Evolutionary conservation across 2,797 vertebrate genomes (phyloP), one percentile per base, ranked within the genome.

Genomic region (Sciurus carolinensis): DNA sequence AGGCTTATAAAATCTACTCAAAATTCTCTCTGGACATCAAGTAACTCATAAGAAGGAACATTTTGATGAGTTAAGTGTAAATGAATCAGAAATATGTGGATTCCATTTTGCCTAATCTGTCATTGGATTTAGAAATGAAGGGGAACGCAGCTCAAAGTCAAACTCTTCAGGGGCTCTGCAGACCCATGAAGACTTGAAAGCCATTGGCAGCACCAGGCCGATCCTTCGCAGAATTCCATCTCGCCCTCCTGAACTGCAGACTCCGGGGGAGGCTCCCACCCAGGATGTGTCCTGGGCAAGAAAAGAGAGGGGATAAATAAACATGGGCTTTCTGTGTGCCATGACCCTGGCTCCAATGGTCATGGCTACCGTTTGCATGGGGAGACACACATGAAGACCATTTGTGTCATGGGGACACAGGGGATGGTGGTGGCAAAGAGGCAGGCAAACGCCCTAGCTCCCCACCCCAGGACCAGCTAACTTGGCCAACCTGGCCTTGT

Each of bases 61-160:
- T 97, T 97, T 96, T 98, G 97, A 98, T 97, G 97, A 97, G 97
- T 97, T 97, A 97, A 97, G 97, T 98, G 97, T 98, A 98, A 98
- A 98, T 98, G 97, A 98, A 98, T 98, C 97, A 97, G 98, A 98
- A 97, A 97, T 97, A 98, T 97, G 97, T 96, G 97, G 98, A 97
- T 97, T 96, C 98, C 97, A 98, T 98, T 98, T 97, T 17, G 82
- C 91, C 94, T 98, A 36, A 97, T 97, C 97, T 98, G 96, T 95
- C 94, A 5, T 22, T 93, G 96, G 96, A 96, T 96, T 97, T 96
- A 96, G 95, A 94, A 95, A 95, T 0, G 76, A 84, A 96, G 97
- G 94, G 96, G 97, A 94, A 94, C 92, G 71, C 52, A 28, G 76
- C 96, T 95, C 71, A 9, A 28, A 92, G 95, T 92, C 96, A 97